These are phyloP conservation scores for Temnothorax longispinosus DNA, from an alignment of 1,140 invertebrate genomes.

Conservation along the genomic window DNA sequence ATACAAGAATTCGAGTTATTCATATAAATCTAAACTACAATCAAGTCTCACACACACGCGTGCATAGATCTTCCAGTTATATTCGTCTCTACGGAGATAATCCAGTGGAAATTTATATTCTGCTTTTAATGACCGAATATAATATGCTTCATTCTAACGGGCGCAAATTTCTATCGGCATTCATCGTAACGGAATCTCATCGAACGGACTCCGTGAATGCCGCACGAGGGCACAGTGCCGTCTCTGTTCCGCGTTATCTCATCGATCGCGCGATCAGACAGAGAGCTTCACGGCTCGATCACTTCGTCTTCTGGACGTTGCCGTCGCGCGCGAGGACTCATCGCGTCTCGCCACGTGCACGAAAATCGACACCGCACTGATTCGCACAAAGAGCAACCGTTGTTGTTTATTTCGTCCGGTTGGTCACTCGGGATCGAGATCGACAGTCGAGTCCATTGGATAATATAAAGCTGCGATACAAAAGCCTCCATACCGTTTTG, in stretches of 20 bases:
- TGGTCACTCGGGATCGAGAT: not conserved
- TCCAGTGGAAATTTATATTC: not conserved
- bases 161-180: constrained; percentile 39
- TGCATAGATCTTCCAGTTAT: not conserved
- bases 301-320: constrained; percentile 9
- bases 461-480: not conserved
- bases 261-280: not conserved
- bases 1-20: not conserved
- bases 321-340: not conserved
- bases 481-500: not conserved
- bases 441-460: not conserved
- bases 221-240: constrained; percentile 32
- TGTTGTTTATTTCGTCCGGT: not conserved
- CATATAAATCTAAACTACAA: not conserved
- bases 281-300: constrained; percentile 19
- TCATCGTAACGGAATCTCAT: constrained; percentile 49
- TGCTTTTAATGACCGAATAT: not conserved
- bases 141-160: constrained; percentile 8
- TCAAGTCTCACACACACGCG: not conserved
- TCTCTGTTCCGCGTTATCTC: constrained; percentile 47
- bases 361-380: constrained; percentile 15
- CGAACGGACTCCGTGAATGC: constrained; percentile 42
- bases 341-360: constrained; percentile 4
- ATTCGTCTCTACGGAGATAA: no score
- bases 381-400: constrained; percentile 18